A percentile compares a stretch with the other conserved stretches of the same genome.
Conservation (phyloP, 1,140 invertebrate genomes). For the Ectropis grisescens region DNA sequence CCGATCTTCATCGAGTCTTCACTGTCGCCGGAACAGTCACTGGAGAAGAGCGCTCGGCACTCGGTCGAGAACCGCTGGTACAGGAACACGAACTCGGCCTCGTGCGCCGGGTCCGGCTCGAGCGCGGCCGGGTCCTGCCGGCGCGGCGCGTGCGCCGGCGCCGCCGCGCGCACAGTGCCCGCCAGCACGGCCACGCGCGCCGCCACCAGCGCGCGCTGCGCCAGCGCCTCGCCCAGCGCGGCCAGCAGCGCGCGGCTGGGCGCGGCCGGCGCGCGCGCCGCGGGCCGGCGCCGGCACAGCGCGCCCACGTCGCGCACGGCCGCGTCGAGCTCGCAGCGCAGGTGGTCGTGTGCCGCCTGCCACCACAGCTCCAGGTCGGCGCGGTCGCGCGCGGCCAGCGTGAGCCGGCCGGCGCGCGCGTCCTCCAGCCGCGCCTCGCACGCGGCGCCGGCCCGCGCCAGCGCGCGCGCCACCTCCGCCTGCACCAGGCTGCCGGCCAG, state of each 20-base stretch:
- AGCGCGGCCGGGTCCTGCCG: conserved; percentile 51
- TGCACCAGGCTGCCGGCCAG: conserved; percentile 80
- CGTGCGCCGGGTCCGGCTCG: conserved; percentile 62
- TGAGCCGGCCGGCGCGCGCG: conserved; percentile 64
- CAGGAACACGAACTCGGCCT: conserved; percentile 74
- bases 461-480: conserved; percentile 79
- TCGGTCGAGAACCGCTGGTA: conserved; percentile 74
- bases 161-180: conserved; percentile 56
- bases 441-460: conserved; percentile 75
- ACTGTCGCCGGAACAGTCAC: conserved; percentile 68
- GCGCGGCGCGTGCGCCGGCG: conserved; percentile 10
- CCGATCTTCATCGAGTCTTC: conserved; percentile 68
- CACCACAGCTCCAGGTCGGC: conserved; percentile 78
- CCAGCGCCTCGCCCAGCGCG: conserved; percentile 81
- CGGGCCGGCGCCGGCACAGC: conserved; percentile 73
- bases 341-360: conserved; percentile 76
- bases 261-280: conserved; percentile 36
- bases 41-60: conserved; percentile 69
- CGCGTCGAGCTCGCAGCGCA: conserved; percentile 78
- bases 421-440: conserved; percentile 71
- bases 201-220: conserved; percentile 83
- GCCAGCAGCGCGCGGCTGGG: conserved; percentile 72
- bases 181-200: conserved; percentile 75
- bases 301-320: conserved; percentile 76
- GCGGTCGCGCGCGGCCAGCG: conserved; percentile 73